Evolutionary conservation across 2,888 invertebrate genomes (phyloP).

Genomic region (Mythimna loreyi): DNA sequence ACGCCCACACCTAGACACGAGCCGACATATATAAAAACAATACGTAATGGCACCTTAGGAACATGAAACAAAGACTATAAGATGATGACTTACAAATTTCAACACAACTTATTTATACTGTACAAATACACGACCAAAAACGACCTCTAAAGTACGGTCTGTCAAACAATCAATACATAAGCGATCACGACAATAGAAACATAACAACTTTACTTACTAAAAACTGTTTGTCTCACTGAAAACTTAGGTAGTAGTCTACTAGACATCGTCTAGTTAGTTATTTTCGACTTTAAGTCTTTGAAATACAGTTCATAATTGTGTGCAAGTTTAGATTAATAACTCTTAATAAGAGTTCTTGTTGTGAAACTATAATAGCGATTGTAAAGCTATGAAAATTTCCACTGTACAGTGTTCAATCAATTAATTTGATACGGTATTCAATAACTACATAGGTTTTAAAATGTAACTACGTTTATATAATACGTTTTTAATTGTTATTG

Average conservation of each 20-base stretch:
- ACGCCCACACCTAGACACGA: too few relatives aligned
- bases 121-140: neutral
- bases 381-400: slow-evolving; percentile 19
- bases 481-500: neutral
- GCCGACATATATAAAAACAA: too few relatives aligned
- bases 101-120: too few relatives aligned
- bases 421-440: slow-evolving; percentile 16
- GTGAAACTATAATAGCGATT: slow-evolving; percentile 20
- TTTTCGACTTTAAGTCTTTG: neutral
- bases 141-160: slow-evolving; percentile 4
- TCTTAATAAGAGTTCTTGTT: neutral
- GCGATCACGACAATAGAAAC: neutral
- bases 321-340: neutral
- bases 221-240: slow-evolving; percentile 9
- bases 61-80: too few relatives aligned
- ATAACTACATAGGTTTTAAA: too few relatives aligned
- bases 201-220: slow-evolving; percentile 23
- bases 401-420: too few relatives aligned
- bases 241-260: neutral
- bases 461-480: neutral
- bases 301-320: slow-evolving; percentile 1
- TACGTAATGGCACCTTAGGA: too few relatives aligned
- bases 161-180: slow-evolving; percentile 15
- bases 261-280: neutral
- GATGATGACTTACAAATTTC: too few relatives aligned